These are phyloP conservation scores for Periophthalmus modestus DNA, from an alignment of 2,113 vertebrate genomes.

Conservation along the genomic window DNA sequence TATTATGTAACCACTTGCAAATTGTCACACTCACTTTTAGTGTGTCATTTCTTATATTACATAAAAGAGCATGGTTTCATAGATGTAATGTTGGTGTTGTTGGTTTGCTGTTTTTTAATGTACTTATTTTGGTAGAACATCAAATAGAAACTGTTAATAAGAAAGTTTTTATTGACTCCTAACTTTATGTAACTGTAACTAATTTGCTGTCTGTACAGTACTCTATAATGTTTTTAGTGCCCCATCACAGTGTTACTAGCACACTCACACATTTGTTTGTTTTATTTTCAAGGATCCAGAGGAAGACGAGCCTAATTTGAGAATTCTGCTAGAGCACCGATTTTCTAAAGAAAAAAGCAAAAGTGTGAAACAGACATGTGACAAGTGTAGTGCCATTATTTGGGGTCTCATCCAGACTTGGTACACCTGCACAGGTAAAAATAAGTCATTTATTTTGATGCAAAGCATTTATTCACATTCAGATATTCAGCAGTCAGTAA, in stretches of 20 bases:
- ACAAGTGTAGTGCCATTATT: conserved; percentile 93
- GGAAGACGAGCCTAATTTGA: conserved; percentile 92
- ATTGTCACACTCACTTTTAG: not conserved
- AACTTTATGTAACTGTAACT: not conserved
- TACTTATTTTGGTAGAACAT: not conserved
- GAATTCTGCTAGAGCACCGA: conserved; percentile 89
- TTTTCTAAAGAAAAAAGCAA: conserved; percentile 99
- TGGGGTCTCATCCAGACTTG: conserved; percentile 99
- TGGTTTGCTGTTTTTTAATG: not conserved
- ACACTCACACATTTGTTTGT: not conserved
- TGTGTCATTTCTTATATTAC: not conserved
- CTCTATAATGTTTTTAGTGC: not conserved
- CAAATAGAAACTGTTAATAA: not conserved
- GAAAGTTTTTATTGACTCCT: not conserved
- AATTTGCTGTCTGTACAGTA: not conserved
- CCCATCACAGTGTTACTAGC: not conserved
- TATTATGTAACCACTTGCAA: conserved; percentile 2
- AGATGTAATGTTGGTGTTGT: not conserved
- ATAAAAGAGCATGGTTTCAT: not conserved
- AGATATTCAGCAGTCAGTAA: not conserved
- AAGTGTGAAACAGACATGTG: conserved; percentile 94
- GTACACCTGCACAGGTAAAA: conserved; percentile 96
- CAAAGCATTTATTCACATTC: not conserved
- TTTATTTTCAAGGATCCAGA: conserved; percentile 83
- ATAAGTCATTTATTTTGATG: not conserved